Conservation (phyloP, 2,113 vertebrate species). For the Mus spicilegus region DNA sequence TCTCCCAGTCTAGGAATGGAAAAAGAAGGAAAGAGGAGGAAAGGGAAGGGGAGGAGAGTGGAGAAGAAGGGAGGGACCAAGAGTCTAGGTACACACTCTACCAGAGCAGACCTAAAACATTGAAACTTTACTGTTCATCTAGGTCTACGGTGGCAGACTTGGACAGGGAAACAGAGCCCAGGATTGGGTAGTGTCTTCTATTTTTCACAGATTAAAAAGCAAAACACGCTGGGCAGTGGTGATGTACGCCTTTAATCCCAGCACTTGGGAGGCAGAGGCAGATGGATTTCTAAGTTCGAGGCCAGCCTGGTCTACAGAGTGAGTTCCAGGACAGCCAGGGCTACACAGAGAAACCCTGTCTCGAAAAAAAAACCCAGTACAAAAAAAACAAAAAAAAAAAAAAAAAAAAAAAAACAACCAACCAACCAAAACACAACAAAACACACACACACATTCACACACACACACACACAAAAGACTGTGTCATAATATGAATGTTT, state of each 20-base stretch:
- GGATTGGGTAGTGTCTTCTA: neutral
- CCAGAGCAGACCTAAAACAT: neutral
- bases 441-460: neutral
- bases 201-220: neutral
- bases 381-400: no score
- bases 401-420: accelerated
- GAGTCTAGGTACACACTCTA: neutral
- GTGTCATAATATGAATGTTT: neutral
- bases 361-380: accelerated
- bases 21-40: neutral
- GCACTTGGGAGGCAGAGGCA: no score
- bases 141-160: neutral
- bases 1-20: neutral
- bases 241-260: no score
- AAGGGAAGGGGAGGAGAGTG: neutral
- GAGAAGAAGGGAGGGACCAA: neutral
- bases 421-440: no score
- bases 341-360: no score
- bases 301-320: no score
- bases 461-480: neutral
- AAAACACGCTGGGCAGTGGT: neutral
- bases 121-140: neutral
- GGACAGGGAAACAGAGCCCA: neutral
- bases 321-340: no score
- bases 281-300: no score